A percentile compares a stretch with the other conserved stretches of the same genome.
Conservation (phyloP, 2,797 vertebrate species). For the Masticophis lateralis region DNA sequence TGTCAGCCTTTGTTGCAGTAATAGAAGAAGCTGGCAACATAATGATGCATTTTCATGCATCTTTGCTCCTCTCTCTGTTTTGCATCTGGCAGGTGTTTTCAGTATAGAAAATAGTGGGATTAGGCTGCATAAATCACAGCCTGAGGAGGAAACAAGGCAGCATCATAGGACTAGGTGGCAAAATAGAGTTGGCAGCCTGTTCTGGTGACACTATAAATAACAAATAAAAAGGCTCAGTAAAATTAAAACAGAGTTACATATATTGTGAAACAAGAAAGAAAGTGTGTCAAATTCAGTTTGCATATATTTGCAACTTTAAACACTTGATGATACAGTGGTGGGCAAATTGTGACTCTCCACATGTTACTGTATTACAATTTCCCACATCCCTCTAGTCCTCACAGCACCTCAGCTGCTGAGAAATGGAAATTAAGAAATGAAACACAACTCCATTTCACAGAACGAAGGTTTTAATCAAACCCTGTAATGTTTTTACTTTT, state of each 20-base stretch:
- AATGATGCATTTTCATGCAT: not conserved
- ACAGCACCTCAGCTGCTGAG: too few relatives aligned
- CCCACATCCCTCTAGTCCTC: not conserved
- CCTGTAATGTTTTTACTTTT: not conserved
- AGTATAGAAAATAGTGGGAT: not conserved
- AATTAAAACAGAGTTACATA: not conserved
- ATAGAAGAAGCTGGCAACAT: not conserved
- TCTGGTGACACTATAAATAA: not conserved
- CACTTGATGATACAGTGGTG: not conserved
- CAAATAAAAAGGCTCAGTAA: not conserved
- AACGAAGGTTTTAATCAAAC: constrained; percentile 39
- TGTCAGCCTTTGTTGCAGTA: not conserved
- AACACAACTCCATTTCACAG: constrained; percentile 4
- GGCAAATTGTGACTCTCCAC: not conserved
- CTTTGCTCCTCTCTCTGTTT: not conserved
- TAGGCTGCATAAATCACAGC: not conserved
- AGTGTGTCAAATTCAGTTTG: not conserved
- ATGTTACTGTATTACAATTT: not conserved
- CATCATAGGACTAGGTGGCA: not conserved
- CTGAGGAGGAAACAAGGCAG: not conserved
- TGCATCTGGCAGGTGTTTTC: not conserved
- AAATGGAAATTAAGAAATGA: not conserved
- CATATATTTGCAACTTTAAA: not conserved
- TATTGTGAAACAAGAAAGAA: not conserved
- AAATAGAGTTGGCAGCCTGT: not conserved